Conservation (phyloP, 2,797 vertebrate species). For the Propithecus perrieri region DNA sequence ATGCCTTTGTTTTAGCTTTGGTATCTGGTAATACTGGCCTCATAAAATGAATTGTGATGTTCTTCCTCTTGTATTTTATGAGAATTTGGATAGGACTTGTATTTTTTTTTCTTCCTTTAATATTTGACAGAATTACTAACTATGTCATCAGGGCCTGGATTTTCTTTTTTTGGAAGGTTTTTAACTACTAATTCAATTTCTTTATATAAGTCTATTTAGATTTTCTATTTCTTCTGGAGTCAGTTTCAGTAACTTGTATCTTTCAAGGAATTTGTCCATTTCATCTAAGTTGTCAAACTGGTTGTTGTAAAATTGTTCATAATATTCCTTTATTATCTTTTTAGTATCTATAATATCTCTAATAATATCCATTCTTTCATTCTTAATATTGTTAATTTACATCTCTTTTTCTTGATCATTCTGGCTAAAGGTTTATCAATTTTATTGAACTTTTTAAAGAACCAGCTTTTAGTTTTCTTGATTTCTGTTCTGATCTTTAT, state of each 20-base stretch:
- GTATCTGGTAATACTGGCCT: neutral
- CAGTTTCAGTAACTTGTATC: neutral
- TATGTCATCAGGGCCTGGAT: neutral
- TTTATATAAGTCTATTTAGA: neutral
- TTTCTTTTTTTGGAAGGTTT: neutral
- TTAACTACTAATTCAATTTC: neutral
- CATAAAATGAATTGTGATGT: neutral
- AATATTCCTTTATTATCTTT: neutral
- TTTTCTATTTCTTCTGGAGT: neutral
- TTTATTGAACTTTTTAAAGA: neutral
- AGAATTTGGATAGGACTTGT: neutral
- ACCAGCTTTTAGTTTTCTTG: neutral
- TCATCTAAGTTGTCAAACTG: neutral
- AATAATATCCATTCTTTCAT: neutral
- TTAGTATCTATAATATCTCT: neutral
- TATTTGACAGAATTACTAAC: neutral
- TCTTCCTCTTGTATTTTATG: neutral
- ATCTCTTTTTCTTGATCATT: neutral
- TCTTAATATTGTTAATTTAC: neutral
- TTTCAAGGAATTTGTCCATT: neutral
- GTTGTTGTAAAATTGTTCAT: neutral
- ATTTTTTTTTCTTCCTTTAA: neutral
- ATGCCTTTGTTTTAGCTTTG: neutral
- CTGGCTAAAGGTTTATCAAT: neutral
- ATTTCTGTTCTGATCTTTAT: neutral